phyloP scores from a whole-genome alignment of 2,888 invertebrate genomes.

The Drosophila pseudotalamancana region DNA sequence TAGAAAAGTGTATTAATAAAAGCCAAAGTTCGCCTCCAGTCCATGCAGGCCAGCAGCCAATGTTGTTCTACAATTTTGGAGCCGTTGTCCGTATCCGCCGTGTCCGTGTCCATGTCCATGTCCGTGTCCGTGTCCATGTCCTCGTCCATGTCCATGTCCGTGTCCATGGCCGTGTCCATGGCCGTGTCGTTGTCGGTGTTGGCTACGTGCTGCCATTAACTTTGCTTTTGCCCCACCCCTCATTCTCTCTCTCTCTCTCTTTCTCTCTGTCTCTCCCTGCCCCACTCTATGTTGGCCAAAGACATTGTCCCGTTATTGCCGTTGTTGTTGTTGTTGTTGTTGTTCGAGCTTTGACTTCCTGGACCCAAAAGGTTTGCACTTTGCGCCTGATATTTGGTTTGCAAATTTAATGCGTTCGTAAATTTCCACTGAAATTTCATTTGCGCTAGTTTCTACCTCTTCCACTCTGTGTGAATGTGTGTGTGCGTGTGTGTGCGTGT shows the following conservation, averaged over 20 bases:
- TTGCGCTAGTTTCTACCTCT: constrained; percentile 50
- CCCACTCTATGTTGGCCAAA: constrained; percentile 8
- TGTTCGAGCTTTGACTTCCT: constrained; percentile 66
- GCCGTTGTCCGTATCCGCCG: constrained; percentile 21
- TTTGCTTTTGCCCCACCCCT: constrained; percentile 38
- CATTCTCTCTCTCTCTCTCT: not conserved
- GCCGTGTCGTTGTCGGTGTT: constrained; percentile 15
- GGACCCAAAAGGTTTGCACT: constrained; percentile 63
- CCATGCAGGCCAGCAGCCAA: constrained; percentile 8
- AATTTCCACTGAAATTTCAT: constrained; percentile 67
- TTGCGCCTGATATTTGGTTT: constrained; percentile 65
- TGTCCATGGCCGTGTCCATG: constrained; percentile 2
- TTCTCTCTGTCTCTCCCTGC: not conserved
- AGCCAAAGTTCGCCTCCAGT: constrained; percentile 28
- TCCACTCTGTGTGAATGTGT: no score
- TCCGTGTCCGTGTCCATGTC: constrained; percentile 4
- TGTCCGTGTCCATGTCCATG: constrained; percentile 4
- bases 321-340: constrained; percentile 30
- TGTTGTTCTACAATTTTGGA: constrained; percentile 36
- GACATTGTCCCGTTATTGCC: constrained; percentile 43
- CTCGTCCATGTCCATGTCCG: constrained; percentile 18
- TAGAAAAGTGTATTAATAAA: constrained; percentile 60
- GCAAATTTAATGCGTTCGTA: constrained; percentile 69
- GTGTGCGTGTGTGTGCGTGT: no score
- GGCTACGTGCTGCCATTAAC: constrained; percentile 68